phyloP scores from a whole-genome alignment of 2,797 vertebrate species.

The Microctenopoma stevenorrisi region DNA sequence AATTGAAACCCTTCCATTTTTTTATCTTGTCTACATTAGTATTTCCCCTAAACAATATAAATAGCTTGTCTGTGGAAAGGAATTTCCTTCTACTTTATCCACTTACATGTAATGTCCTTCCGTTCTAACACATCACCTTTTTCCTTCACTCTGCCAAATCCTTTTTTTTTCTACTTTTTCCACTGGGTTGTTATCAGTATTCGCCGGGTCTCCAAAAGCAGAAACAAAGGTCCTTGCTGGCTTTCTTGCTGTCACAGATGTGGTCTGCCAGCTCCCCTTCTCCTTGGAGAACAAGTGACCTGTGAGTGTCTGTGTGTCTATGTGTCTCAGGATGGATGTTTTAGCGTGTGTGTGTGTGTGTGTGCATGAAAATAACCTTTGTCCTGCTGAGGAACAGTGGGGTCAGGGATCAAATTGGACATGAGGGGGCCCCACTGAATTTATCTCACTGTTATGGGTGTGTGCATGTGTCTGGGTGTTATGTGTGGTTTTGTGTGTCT shows the following conservation, averaged over 20 bases:
- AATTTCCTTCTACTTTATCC: not conserved
- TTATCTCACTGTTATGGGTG: constrained; percentile 38
- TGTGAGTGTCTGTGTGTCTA: constrained; percentile 1
- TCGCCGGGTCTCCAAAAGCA: constrained; percentile 11
- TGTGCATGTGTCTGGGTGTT: not conserved
- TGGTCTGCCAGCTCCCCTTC: constrained; percentile 18
- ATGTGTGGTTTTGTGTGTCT: constrained; percentile 5
- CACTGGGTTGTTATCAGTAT: constrained; percentile 30
- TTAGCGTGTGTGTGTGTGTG: not conserved
- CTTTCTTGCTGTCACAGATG: constrained; percentile 36
- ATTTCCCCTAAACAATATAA: too few relatives aligned
- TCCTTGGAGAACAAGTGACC: constrained; percentile 36
- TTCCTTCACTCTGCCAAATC: constrained; percentile 3
- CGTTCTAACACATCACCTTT: constrained; percentile 9
- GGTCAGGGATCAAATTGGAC: constrained; percentile 60
- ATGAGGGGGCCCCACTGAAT: constrained; percentile 23
- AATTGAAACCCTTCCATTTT: too few relatives aligned
- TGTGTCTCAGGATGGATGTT: constrained; percentile 10
- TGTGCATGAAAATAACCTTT: constrained; percentile 24
- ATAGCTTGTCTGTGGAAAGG: too few relatives aligned
- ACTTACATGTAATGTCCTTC: constrained; percentile 1
- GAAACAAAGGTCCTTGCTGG: constrained; percentile 10
- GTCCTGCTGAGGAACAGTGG: constrained; percentile 27
- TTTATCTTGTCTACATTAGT: too few relatives aligned
- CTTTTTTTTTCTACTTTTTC: not conserved